Evolutionary conservation across 2,113 vertebrate species (phyloP), one percentile per base, ranked within the genome.

Genomic region (Podocnemis expansa): DNA sequence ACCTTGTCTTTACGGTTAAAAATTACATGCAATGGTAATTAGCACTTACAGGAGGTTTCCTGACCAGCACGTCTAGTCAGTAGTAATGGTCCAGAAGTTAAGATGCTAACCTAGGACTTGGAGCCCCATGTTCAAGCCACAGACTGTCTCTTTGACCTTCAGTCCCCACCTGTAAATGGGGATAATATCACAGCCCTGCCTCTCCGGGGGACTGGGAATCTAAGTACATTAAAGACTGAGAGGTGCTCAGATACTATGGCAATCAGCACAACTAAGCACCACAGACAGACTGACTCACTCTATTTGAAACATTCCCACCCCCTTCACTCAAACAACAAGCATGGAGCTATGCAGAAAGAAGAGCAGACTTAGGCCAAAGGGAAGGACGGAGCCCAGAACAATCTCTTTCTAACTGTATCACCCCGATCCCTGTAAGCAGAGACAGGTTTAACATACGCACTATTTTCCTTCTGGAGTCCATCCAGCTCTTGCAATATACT

Each of bases 391-490:
- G 91, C 84, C 73, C 73, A 49, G 84, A 63, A 58, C 78, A 31
- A 87, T 91, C 93, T 94, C 87, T 91, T 94, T 93, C 96, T 93
- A 94, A 92, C 84, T 88, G 58, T 5, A 41, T 52, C 21, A 55
- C 78, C 91, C 96, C 95, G 80, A 78, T 81, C 95, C 90, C 79
- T 89, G 49, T 94, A 97, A 90, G 90, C 92, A 96, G 81, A 96
- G 80, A 95, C 84, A 97, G 90, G 90, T 96, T 89, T 97, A 97
- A 98, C 96, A 98, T 98, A 98, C 98, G 96, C 96, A 98, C 98
- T 98, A 98, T 98, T 98, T 98, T 97, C 98, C 98, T 97, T 98
- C 98, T 94, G 97, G 98, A 89, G 98, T 98, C 98, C 98, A 98
- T 96, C 98, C 98, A 96, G 98, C 98, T 98, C 98, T 98, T 95